Percentiles rank a stretch among this genome's conserved stretches.
These are phyloP conservation scores for Carabus problematicus DNA, from an alignment of 2,888 invertebrate species.

Conservation along the genomic window DNA sequence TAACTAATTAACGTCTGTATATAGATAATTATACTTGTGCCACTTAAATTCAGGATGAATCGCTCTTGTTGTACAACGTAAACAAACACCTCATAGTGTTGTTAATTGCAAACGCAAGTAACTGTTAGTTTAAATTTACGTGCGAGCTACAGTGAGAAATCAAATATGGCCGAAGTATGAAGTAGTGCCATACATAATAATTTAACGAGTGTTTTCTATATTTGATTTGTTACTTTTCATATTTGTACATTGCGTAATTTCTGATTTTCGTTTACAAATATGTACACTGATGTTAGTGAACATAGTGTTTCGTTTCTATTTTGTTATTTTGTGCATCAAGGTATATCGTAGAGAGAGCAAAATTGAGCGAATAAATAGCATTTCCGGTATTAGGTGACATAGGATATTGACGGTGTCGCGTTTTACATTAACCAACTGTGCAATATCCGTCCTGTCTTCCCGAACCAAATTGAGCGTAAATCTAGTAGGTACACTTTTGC, in stretches of 20 bases:
- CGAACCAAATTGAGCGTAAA: neutral
- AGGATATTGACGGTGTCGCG: conserved; percentile 40
- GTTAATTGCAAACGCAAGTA: conserved; percentile 15
- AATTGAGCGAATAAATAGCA: conserved; percentile 36
- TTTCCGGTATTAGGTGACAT: conserved; percentile 41
- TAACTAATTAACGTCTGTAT: conserved; percentile 32
- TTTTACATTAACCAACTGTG: conserved; percentile 35
- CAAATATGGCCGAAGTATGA: too few relatives aligned
- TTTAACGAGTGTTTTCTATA: too few relatives aligned
- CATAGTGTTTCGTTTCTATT: too few relatives aligned
- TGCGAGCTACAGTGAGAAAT: too few relatives aligned
- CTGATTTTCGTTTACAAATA: too few relatives aligned
- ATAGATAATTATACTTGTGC: conserved; percentile 28
- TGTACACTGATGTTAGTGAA: too few relatives aligned
- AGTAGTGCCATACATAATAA: too few relatives aligned
- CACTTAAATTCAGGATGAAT: conserved; percentile 34
- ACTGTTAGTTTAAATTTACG: conserved; percentile 2
- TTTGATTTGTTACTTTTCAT: too few relatives aligned
- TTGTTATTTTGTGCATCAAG: too few relatives aligned
- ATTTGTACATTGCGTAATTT: too few relatives aligned
- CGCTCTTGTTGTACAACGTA: conserved; percentile 16
- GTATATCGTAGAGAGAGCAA: conserved; percentile 1
- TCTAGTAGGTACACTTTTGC: too few relatives aligned
- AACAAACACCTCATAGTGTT: conserved; percentile 8
- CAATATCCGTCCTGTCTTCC: conserved; percentile 21